Conservation (phyloP, 2,113 vertebrate species). For the Arothron firmamentum region DNA sequence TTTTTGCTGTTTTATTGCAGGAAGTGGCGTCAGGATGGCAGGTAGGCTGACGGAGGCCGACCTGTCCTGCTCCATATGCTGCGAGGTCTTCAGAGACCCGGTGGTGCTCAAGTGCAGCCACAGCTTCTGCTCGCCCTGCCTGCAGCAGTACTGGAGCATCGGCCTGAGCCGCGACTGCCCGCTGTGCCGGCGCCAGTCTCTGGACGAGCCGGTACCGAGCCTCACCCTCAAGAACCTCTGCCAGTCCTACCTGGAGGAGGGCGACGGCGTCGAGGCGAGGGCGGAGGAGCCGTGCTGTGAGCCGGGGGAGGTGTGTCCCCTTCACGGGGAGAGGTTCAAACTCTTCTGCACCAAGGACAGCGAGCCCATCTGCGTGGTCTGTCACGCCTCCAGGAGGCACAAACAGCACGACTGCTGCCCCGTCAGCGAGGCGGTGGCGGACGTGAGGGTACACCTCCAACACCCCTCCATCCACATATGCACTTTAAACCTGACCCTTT, state of each 20-base stretch:
- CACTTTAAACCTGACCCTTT: too few species aligned
- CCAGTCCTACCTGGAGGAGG: conserved; percentile 50
- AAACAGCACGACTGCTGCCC: conserved; percentile 68
- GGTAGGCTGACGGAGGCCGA: conserved; percentile 68
- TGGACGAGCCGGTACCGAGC: conserved; percentile 62
- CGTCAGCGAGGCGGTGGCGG: conserved; percentile 54
- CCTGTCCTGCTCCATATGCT: conserved; percentile 77
- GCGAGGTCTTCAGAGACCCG: conserved; percentile 76
- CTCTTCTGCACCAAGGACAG: conserved; percentile 68
- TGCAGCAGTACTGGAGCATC: conserved; percentile 71
- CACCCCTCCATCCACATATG: too few species aligned
- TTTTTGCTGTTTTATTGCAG: too few species aligned
- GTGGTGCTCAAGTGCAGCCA: conserved; percentile 81
- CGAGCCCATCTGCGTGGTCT: conserved; percentile 70
- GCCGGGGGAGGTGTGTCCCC: conserved; percentile 50
- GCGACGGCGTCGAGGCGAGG: background rate
- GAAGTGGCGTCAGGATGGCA: conserved; percentile 47
- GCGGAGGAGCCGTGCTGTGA: conserved; percentile 36
- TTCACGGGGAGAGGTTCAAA: conserved; percentile 69
- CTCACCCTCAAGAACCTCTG: conserved; percentile 71
- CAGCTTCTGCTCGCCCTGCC: conserved; percentile 77
- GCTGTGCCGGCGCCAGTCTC: conserved; percentile 48
- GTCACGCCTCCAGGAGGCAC: conserved; percentile 71
- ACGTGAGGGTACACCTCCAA: conserved; percentile 56
- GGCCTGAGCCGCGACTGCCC: conserved; percentile 52